Percentiles rank a stretch among this genome's conserved stretches.
Evolutionary conservation across 2,797 vertebrate species (phyloP).

Genomic region (Neosalanx taihuensis): DNA sequence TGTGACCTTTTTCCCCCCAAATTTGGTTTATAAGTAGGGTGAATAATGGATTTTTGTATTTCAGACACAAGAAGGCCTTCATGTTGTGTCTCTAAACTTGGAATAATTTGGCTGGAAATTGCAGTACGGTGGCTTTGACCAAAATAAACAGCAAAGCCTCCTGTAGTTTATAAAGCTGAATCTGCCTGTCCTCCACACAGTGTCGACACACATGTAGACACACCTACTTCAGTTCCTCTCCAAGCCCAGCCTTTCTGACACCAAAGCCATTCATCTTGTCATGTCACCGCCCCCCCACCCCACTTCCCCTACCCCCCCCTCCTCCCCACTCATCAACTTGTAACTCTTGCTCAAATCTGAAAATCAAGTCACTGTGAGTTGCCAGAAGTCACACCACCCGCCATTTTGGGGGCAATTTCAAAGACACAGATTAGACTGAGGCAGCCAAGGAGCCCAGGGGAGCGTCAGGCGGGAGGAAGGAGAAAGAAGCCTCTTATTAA

Average conservation of each 20-base stretch:
- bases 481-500: constrained; percentile 41
- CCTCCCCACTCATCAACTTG: not conserved
- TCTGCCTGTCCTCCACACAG: not conserved
- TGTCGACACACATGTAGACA: not conserved
- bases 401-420: constrained; percentile 47
- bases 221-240: not conserved
- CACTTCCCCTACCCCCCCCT: not conserved
- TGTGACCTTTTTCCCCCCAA: not conserved
- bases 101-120: not conserved
- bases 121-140: not conserved
- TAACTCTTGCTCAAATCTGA: not conserved
- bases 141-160: not conserved
- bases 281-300: not conserved
- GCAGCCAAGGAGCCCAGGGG: constrained; percentile 21
- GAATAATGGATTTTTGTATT: not conserved
- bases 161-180: not conserved
- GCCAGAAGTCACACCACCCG: constrained; percentile 38
- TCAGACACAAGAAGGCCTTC: not conserved
- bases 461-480: constrained; percentile 25
- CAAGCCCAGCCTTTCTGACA: not conserved
- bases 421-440: constrained; percentile 56
- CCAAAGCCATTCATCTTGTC: not conserved
- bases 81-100: not conserved
- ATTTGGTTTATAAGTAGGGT: not conserved
- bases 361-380: constrained; percentile 19